Conservation (phyloP, 1,140 invertebrate species). For the Ostrea edulis region DNA sequence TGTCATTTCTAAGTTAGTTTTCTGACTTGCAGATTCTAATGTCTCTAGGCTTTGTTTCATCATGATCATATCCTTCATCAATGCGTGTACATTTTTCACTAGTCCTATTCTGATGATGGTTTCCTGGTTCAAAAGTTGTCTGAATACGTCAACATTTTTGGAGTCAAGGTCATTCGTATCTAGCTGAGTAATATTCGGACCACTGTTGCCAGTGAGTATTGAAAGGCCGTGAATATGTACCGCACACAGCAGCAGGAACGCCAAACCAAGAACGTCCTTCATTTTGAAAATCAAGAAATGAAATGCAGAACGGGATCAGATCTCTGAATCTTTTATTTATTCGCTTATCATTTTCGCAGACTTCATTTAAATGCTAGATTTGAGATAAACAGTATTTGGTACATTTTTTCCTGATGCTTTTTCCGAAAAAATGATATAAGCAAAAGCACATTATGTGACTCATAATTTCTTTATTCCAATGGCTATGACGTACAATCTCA, state of each 20-base stretch:
- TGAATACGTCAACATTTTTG: neutral
- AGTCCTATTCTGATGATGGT: neutral
- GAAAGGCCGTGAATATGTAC: neutral
- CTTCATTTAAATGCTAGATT: too few species aligned
- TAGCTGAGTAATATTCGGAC: neutral
- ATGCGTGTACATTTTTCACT: neutral
- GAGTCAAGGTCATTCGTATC: neutral
- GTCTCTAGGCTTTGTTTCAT: neutral
- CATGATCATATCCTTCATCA: neutral
- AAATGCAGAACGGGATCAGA: neutral
- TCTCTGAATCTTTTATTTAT: too few species aligned
- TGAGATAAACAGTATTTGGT: too few species aligned
- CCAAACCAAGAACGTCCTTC: neutral
- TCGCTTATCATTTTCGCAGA: too few species aligned
- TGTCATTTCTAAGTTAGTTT: neutral
- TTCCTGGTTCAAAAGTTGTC: neutral
- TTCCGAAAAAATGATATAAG: too few species aligned
- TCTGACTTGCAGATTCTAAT: neutral
- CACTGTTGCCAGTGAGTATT: neutral
- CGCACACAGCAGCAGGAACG: neutral
- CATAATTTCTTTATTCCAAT: too few species aligned
- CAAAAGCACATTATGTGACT: too few species aligned
- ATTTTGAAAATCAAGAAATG: neutral
- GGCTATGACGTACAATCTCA: too few species aligned
- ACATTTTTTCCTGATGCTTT: too few species aligned